Conservation (phyloP, 2,888 invertebrate genomes). For the Alsophila aescularia region DNA sequence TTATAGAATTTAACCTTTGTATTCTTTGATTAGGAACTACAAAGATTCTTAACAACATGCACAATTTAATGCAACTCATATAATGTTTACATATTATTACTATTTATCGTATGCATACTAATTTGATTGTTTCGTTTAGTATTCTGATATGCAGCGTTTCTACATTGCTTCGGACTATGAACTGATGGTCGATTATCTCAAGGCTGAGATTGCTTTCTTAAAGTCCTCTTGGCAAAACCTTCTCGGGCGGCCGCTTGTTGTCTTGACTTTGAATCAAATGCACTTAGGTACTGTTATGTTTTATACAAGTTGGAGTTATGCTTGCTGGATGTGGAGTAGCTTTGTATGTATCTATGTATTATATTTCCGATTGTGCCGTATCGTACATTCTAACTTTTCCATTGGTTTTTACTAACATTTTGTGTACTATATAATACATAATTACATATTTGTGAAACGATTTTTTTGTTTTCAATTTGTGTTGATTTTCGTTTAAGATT, state of each 20-base stretch:
- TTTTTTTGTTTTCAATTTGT: no score
- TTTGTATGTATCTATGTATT: conserved; percentile 27
- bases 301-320: conserved; percentile 44
- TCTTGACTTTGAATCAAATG: conserved; percentile 93
- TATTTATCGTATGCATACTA: conserved; percentile 21
- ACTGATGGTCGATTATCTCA: conserved; percentile 98
- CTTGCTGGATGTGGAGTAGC: conserved; percentile 46
- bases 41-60: neutral
- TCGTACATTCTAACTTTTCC: conserved; percentile 12
- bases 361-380: conserved; percentile 16
- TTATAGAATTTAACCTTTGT: neutral
- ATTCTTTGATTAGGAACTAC: neutral
- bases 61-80: conserved; percentile 7
- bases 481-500: no score
- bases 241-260: conserved; percentile 97
- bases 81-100: conserved; percentile 2
- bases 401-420: conserved; percentile 8
- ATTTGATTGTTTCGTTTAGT: conserved; percentile 84
- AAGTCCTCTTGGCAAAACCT: conserved; percentile 99
- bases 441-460: neutral
- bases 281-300: conserved; percentile 90
- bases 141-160: conserved; percentile 98
- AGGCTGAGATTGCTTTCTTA: conserved; percentile 98
- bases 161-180: conserved; percentile 99
- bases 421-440: neutral